Evolutionary conservation across 1,140 invertebrate genomes (phyloP).

Genomic region (Drosophila suzukii): DNA sequence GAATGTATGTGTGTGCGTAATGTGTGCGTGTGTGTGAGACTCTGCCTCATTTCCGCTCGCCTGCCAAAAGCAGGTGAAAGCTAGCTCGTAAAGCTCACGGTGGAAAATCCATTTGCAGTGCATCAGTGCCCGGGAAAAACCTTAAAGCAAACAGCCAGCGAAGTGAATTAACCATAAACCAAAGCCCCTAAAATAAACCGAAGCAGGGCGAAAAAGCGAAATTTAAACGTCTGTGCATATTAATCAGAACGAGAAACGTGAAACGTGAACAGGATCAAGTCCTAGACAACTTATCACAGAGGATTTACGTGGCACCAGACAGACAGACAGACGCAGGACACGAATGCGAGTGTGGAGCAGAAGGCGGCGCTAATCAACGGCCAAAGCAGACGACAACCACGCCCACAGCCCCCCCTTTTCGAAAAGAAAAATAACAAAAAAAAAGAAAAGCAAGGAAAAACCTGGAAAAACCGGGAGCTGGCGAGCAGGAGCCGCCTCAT

Average conservation of each 20-base stretch:
- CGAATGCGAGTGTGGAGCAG: constrained; percentile 29
- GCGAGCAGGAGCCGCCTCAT: constrained; percentile 61
- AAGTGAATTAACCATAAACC: constrained; percentile 49
- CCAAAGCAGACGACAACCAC: constrained; percentile 38
- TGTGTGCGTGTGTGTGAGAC: constrained; percentile 29
- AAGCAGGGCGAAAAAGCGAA: constrained; percentile 59
- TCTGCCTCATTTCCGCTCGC: constrained; percentile 64
- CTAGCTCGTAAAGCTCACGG: constrained; percentile 40
- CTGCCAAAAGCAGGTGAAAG: constrained; percentile 38
- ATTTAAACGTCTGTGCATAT: constrained; percentile 80
- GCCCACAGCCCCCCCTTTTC: constrained; percentile 22
- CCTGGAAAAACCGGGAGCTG: not conserved
- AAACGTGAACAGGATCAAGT: constrained; percentile 32
- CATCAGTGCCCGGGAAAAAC: constrained; percentile 36
- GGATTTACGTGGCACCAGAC: constrained; percentile 52
- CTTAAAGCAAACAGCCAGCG: constrained; percentile 54
- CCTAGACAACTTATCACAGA: constrained; percentile 75
- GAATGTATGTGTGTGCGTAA: constrained; percentile 24
- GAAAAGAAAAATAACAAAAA: not conserved
- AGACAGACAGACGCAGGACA: constrained; percentile 9
- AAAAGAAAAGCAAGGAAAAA: not conserved
- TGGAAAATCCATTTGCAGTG: constrained; percentile 51
- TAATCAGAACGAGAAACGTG: constrained; percentile 58
- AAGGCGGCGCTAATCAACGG: constrained; percentile 70
- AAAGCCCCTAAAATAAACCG: constrained; percentile 28